These are phyloP conservation scores for Pantherophis vulpinus DNA, from an alignment of 2,797 vertebrate species.

Conservation along the genomic window DNA sequence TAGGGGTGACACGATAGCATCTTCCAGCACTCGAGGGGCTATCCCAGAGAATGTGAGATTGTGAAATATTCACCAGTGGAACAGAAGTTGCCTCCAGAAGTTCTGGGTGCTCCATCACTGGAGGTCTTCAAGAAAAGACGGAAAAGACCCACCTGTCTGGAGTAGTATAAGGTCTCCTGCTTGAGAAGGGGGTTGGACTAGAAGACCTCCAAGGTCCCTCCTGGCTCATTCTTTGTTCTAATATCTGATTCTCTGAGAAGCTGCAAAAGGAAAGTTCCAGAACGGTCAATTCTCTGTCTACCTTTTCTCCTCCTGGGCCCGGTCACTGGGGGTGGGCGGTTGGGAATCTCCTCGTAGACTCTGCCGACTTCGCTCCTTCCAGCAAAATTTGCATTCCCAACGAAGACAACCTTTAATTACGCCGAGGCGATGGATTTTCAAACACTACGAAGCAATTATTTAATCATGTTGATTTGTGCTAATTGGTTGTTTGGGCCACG, in stretches of 20 bases:
- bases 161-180: no score
- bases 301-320: not conserved
- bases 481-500: conserved; percentile 27
- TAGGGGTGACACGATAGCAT: no score
- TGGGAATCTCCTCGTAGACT: not conserved
- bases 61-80: no score
- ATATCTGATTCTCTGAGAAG: not conserved
- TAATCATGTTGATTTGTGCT: conserved; percentile 19
- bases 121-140: no score
- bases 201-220: not conserved
- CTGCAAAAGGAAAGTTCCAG: not conserved
- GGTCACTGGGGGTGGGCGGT: not conserved
- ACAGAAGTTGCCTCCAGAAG: no score
- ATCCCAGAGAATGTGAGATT: no score
- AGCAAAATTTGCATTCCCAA: conserved; percentile 11
- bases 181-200: not conserved
- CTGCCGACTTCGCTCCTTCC: not conserved
- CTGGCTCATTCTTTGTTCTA: not conserved
- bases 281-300: not conserved
- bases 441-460: conserved; percentile 25
- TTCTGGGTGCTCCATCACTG: not conserved
- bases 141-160: no score
- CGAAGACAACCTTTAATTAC: conserved; percentile 11
- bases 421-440: not conserved
- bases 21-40: no score